phyloP scores from a whole-genome alignment of 2,113 vertebrate species.

The Menura novaehollandiae region DNA sequence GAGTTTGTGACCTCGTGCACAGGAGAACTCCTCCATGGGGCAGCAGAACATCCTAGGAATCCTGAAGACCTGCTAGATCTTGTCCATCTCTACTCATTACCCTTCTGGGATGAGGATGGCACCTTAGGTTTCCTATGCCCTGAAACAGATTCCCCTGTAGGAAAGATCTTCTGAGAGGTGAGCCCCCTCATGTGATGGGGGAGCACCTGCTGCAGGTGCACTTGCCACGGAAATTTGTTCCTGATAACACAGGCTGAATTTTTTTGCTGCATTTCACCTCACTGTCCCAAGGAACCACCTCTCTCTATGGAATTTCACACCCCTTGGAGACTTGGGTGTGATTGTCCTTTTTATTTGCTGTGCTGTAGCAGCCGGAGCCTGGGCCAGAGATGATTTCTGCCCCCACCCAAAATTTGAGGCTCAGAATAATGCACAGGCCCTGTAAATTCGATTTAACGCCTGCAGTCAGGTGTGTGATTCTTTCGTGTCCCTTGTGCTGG shows the following conservation, averaged over 20 bases:
- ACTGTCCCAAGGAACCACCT: not conserved
- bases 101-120: not conserved
- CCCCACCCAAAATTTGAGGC: not conserved
- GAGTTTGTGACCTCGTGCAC: not conserved
- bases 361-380: not conserved
- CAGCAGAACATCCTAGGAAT: not conserved
- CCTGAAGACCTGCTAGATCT: not conserved
- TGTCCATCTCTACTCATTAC: not conserved
- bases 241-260: not conserved
- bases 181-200: not conserved
- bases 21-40: not conserved
- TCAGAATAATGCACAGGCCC: not conserved
- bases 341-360: accelerated
- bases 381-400: not conserved
- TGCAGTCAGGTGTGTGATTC: not conserved
- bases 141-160: not conserved
- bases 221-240: not conserved
- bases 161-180: not conserved
- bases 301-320: not conserved
- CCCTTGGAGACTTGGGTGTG: not conserved
- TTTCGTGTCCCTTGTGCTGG: not conserved
- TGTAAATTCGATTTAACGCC: not conserved
- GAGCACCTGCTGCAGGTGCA: not conserved
- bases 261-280: not conserved
- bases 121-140: not conserved